phyloP scores from a whole-genome alignment of 64 coral and sea anemone species.

The Cladopsammia gracilis region DNA sequence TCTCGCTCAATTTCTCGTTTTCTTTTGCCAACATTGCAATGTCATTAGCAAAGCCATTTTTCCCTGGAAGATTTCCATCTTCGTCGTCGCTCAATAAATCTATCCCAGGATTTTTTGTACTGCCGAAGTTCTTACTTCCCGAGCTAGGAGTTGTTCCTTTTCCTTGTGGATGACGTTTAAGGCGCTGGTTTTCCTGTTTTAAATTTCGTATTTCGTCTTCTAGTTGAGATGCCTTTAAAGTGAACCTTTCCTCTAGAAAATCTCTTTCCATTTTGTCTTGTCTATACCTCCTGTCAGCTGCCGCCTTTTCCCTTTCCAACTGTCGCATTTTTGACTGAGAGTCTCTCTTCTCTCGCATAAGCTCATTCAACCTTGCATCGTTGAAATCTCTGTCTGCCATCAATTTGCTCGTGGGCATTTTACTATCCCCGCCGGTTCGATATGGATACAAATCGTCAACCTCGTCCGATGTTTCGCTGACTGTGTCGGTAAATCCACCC shows the following conservation, averaged over 20 bases:
- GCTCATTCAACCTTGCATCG: slow-evolving; percentile 48
- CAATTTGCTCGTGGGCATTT: slow-evolving; percentile 38
- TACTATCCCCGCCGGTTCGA: neutral
- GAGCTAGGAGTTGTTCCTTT: neutral
- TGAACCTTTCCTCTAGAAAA: slow-evolving; percentile 32
- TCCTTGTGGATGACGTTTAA: neutral
- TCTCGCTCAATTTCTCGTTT: slow-evolving; percentile 77
- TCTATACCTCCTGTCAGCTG: slow-evolving; percentile 14
- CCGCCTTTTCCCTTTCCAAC: slow-evolving; percentile 47
- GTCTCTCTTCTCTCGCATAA: slow-evolving; percentile 60
- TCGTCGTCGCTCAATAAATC: neutral
- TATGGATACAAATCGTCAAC: slow-evolving; percentile 32
- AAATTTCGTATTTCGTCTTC: slow-evolving; percentile 41
- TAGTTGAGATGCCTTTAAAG: slow-evolving; percentile 15
- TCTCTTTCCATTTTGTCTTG: slow-evolving; percentile 52
- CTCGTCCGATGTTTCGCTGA: slow-evolving; percentile 80
- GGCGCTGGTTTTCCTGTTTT: slow-evolving; percentile 43
- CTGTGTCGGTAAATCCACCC: slow-evolving; percentile 57
- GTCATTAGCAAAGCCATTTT: slow-evolving; percentile 55
- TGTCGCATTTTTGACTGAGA: slow-evolving; percentile 49
- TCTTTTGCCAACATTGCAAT: slow-evolving; percentile 72
- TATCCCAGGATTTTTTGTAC: neutral
- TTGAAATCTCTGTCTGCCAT: slow-evolving; percentile 58
- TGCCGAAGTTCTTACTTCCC: neutral
- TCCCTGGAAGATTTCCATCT: neutral